Evolutionary conservation across 1,140 invertebrate genomes (phyloP).

Genomic region (Lepidotrigona ventralis): DNA sequence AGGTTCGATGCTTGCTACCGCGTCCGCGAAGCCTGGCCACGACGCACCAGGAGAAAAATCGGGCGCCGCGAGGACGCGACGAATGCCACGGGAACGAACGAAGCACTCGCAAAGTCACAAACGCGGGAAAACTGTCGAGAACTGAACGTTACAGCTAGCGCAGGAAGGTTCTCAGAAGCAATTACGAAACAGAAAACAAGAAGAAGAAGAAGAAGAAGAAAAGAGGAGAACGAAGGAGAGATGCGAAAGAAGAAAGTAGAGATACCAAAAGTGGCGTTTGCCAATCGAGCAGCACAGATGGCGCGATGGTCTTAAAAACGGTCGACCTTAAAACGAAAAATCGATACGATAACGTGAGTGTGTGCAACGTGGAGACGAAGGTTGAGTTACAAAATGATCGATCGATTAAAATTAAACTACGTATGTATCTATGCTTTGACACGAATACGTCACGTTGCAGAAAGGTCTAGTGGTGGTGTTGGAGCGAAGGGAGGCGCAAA

Average conservation of each 20-base stretch:
- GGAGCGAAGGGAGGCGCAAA: not conserved
- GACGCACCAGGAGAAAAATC: constrained; percentile 27
- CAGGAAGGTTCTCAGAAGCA: not conserved
- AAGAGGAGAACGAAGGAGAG: not conserved
- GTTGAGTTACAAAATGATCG: too few relatives aligned
- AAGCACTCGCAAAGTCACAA: not conserved
- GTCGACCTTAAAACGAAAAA: not conserved
- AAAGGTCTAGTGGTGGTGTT: not conserved
- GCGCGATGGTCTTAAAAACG: not conserved
- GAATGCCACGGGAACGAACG: constrained; percentile 23
- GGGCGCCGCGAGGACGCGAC: constrained; percentile 31
- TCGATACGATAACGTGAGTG: not conserved
- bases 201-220: not conserved
- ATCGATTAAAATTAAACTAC: not conserved
- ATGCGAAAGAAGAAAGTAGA: not conserved
- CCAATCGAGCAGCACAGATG: not conserved
- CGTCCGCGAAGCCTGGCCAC: constrained; percentile 39
- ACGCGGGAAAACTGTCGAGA: not conserved
- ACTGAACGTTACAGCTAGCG: not conserved
- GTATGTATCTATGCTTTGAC: not conserved
- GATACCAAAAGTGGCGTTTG: not conserved
- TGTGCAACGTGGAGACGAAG: not conserved
- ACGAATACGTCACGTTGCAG: not conserved
- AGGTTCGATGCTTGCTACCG: constrained; percentile 53
- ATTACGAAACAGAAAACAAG: not conserved